Conservation (phyloP, 1,140 invertebrate species). For the Drosophila bocqueti region DNA sequence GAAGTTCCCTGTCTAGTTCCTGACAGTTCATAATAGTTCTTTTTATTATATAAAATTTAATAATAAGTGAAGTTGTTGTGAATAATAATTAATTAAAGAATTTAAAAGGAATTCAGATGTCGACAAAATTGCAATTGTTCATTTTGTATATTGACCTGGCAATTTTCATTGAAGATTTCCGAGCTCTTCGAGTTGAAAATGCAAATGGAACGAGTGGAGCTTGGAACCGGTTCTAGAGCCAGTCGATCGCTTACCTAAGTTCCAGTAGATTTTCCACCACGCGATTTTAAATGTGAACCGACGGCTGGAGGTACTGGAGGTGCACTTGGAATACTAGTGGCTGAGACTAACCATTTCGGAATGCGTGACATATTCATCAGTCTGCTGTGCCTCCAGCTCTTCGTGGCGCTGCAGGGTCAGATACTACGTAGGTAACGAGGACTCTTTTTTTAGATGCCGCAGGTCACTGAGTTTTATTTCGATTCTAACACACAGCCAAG, state of each 20-base stretch:
- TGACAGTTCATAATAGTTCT: neutral
- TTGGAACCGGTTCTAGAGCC: constrained; percentile 26
- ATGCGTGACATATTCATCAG: constrained; percentile 28
- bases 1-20: neutral
- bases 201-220: constrained; percentile 17
- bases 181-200: constrained; percentile 21
- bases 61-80: no score
- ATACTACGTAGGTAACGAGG: constrained; percentile 46
- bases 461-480: neutral
- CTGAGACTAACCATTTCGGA: neutral
- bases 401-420: constrained; percentile 8
- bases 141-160: neutral
- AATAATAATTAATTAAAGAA: no score
- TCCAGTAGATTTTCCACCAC: constrained; percentile 3
- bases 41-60: no score
- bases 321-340: constrained; percentile 11
- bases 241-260: neutral
- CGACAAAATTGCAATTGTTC: neutral
- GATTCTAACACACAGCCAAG: constrained; percentile 15
- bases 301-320: constrained; percentile 18
- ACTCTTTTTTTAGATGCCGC: no score
- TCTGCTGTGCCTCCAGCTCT: constrained; percentile 11
- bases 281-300: constrained; percentile 18
- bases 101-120: neutral
- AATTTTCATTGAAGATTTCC: constrained; percentile 11